Evolutionary conservation across 2,888 invertebrate species (phyloP).

Genomic region (Ypsolopha sequella): DNA sequence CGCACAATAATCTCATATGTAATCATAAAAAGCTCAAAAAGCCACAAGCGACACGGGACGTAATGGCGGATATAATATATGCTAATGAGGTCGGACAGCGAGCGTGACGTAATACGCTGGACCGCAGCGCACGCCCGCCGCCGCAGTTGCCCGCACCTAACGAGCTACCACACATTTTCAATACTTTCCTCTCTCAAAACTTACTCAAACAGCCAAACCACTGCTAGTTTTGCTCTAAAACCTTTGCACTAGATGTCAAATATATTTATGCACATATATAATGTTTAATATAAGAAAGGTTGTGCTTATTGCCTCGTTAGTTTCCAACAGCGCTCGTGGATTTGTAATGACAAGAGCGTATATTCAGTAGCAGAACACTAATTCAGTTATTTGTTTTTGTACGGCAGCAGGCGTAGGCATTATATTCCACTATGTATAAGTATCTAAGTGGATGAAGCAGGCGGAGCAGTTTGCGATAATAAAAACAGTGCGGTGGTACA

Average conservation of each 20-base stretch:
- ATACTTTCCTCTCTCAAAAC: constrained; percentile 25
- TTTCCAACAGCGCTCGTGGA: neutral
- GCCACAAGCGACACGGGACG: constrained; percentile 46
- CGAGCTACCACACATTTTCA: constrained; percentile 61
- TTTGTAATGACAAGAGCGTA: neutral
- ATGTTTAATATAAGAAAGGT: neutral
- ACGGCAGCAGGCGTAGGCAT: neutral
- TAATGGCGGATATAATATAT: constrained; percentile 67
- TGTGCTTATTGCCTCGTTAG: neutral
- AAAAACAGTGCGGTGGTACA: constrained; percentile 48
- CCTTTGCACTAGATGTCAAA: neutral
- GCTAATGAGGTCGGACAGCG: constrained; percentile 54
- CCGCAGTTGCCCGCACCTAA: constrained; percentile 41
- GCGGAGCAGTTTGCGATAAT: constrained; percentile 40
- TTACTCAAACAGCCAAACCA: constrained; percentile 15
- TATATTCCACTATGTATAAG: neutral
- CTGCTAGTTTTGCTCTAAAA: constrained; percentile 5
- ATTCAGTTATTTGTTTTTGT: neutral
- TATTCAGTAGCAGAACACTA: neutral
- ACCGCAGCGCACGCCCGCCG: constrained; percentile 40
- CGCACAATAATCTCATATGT: constrained; percentile 19
- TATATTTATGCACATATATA: neutral
- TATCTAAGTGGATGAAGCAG: constrained; percentile 22
- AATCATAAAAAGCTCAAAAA: constrained; percentile 53
- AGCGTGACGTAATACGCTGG: constrained; percentile 63